These are phyloP conservation scores for Calypte anna DNA, from an alignment of 2,113 vertebrate genomes.

Conservation along the genomic window DNA sequence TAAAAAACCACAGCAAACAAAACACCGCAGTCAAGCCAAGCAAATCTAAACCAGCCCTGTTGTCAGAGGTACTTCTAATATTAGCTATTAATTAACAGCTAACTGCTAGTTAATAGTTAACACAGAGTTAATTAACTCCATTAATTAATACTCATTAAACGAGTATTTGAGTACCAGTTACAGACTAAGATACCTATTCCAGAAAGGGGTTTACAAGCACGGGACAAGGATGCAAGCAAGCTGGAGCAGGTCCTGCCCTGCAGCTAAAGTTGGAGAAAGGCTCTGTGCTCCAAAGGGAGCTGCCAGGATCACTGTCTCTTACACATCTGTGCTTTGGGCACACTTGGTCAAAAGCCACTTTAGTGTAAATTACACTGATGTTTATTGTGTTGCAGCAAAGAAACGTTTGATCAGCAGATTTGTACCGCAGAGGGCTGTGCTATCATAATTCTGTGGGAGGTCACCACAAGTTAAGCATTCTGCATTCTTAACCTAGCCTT, in stretches of 20 bases:
- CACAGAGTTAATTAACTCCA: no score
- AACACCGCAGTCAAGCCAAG: not conserved
- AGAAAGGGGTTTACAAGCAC: not conserved
- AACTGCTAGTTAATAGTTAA: no score
- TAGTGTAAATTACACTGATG: not conserved
- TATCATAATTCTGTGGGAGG: not conserved
- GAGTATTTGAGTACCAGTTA: not conserved
- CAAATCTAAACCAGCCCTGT: not conserved
- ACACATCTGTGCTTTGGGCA: not conserved
- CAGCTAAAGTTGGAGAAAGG: not conserved
- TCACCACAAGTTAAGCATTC: not conserved
- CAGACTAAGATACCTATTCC: not conserved
- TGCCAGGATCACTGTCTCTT: fast-evolving
- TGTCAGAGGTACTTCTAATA: not conserved
- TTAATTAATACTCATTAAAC: no score
- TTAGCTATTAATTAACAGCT: no score
- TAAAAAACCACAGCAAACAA: not conserved
- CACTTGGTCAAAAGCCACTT: not conserved
- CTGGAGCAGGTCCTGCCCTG: not conserved
- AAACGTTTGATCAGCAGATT: not conserved
- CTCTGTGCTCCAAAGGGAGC: not conserved
- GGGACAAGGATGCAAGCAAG: not conserved
- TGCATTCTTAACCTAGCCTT: not conserved
- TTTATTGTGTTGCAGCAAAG: not conserved
- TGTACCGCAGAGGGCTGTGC: not conserved